Base-by-base conservation (phyloP, 2,797 vertebrate species). In the Coccyzus lansbergi region DNA sequence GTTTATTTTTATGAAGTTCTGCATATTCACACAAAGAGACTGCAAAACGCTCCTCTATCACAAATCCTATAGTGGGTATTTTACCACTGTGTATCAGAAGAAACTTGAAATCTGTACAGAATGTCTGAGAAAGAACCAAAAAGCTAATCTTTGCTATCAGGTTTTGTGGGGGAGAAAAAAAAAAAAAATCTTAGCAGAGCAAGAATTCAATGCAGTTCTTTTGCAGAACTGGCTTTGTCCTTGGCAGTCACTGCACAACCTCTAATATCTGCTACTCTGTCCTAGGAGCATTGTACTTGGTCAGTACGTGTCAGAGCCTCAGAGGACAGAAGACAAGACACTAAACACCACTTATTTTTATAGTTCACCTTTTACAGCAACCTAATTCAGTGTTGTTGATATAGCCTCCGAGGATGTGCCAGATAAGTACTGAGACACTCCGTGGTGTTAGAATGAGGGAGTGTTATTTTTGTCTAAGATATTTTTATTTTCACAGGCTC, bases 401-500 rank as follows among this genome's bases (percentile, higher is more conserved):
- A 70, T 36, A 87, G 60, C 68, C 78, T 80, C 38, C 59, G 75
- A 95, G 49, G 49, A 70, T 64, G 86, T 96, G 91, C 94, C 87
- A 95, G 89, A 83, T 83, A 70, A 16, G 26, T 70, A 36, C 86
- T 80, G 89, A 95, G 86, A 89, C 68, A 59, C 64, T 87, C 71
- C 40, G 44, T 3, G 3, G 56, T 79, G 84, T 77, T 89, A 86
- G 68, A 87, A 74, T 40, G 71, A 93, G 70, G 59, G 51, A 92
- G 58, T 68, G 86, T 80, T 93, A 93, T 94, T 96, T 95, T 95
- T 7, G 7, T 74, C 60, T 34, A 59, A 80, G 86, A 89, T 93
- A 89, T 93, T 96, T 96, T 93, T 94, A 64, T 60, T 92, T 95
- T 85, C 76, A 55, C 78, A 93, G 67, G 67, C 86, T 95, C 95